Conservation (phyloP, 2,888 invertebrate genomes). For the Orthosia cruda region DNA sequence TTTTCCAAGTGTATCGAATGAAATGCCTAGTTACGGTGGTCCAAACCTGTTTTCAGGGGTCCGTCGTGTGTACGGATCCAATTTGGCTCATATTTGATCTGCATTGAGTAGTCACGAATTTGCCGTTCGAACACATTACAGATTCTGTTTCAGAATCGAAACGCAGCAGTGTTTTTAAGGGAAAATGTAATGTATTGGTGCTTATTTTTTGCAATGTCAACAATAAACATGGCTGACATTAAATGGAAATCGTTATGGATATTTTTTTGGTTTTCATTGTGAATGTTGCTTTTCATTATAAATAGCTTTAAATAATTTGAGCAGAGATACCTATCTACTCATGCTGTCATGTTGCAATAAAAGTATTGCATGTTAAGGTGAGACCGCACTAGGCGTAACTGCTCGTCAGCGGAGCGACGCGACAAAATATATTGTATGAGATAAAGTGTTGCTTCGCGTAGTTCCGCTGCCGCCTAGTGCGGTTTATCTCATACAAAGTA, state of each 20-base stretch:
- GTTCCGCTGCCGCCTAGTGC: too few species aligned
- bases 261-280: slow-evolving; percentile 31
- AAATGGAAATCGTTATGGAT: slow-evolving; percentile 34
- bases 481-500: too few species aligned
- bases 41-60: slow-evolving; percentile 66
- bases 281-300: slow-evolving; percentile 11
- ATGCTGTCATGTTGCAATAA: neutral
- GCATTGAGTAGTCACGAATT: slow-evolving; percentile 78
- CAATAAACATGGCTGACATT: slow-evolving; percentile 48
- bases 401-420: too few species aligned
- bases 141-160: slow-evolving; percentile 80
- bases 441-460: too few species aligned
- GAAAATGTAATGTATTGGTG: slow-evolving; percentile 69
- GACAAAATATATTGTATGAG: too few species aligned
- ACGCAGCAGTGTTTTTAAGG: slow-evolving; percentile 67
- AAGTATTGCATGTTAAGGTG: neutral
- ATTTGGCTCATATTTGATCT: slow-evolving; percentile 82
- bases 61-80: slow-evolving; percentile 73
- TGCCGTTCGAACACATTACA: slow-evolving; percentile 78
- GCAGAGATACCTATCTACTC: neutral
- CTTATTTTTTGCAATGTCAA: slow-evolving; percentile 64
- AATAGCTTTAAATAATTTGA: slow-evolving; percentile 20
- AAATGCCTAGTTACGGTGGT: slow-evolving; percentile 70
- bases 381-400: too few species aligned
- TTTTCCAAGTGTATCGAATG: slow-evolving; percentile 72